Conservation (phyloP, 2,113 vertebrate species). For the Solea senegalensis region DNA sequence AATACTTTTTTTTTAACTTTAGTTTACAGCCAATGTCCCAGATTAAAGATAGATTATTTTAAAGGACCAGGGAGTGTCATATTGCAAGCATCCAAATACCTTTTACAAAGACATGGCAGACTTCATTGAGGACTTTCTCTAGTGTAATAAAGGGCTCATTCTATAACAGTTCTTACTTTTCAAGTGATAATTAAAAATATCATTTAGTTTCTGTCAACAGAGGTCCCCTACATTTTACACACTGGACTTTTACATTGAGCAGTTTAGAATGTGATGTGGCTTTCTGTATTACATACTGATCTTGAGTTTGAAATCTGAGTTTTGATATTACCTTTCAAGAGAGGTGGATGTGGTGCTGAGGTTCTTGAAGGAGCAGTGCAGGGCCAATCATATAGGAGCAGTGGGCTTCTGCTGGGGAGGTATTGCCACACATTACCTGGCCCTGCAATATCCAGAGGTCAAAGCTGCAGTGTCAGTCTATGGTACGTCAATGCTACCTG, state of each 20-base stretch:
- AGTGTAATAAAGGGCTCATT: too few relatives aligned
- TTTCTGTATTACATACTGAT: not conserved
- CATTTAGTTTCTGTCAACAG: too few relatives aligned
- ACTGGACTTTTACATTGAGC: too few relatives aligned
- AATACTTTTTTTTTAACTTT: constrained; percentile 5
- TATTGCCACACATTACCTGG: constrained; percentile 78
- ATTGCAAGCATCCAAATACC: too few relatives aligned
- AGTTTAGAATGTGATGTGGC: not conserved
- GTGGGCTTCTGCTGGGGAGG: constrained; percentile 88
- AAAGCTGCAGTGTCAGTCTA: constrained; percentile 83
- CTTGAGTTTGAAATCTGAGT: too few relatives aligned
- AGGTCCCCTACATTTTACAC: too few relatives aligned
- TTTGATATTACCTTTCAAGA: constrained; percentile 57
- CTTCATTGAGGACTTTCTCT: too few relatives aligned
- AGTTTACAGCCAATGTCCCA: not conserved
- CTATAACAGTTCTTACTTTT: too few relatives aligned
- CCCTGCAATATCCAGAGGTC: constrained; percentile 77
- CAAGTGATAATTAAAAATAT: too few relatives aligned
- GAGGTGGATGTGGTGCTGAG: constrained; percentile 80
- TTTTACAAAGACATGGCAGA: too few relatives aligned
- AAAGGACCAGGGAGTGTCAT: too few relatives aligned
- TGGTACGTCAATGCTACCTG: constrained; percentile 52
- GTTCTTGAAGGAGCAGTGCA: constrained; percentile 80
- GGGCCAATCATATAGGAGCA: constrained; percentile 69
- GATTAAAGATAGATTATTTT: too few relatives aligned